phyloP scores from a whole-genome alignment of 30 jellyfish, hydroid and myxozoan species.

The Pelagia noctiluca region DNA sequence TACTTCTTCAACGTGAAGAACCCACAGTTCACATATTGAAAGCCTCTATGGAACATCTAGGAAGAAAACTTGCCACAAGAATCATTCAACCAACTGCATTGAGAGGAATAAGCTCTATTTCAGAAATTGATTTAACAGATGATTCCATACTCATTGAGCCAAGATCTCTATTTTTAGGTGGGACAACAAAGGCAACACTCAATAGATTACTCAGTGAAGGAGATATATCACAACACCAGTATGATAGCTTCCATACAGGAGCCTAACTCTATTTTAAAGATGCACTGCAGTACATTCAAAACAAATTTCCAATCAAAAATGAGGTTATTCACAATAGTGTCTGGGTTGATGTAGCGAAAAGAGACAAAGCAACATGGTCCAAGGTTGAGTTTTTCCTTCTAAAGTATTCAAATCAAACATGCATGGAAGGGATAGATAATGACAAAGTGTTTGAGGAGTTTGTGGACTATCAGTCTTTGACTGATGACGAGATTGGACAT shows the following conservation, averaged over 20 bases:
- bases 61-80: conserved; percentile 43
- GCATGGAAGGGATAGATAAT: not conserved
- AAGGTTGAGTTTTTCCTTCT: not conserved
- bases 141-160: not conserved
- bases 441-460: not conserved
- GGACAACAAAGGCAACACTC: not conserved
- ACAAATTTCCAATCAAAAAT: too few species aligned
- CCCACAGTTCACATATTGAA: conserved; percentile 53
- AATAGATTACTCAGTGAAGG: conserved; percentile 24
- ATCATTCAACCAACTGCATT: conserved; percentile 41
- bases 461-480: not conserved
- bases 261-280: not conserved
- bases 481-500: not conserved
- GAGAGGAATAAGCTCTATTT: not conserved
- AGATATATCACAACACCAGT: not conserved
- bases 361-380: not conserved
- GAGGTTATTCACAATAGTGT: too few species aligned
- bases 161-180: conserved; percentile 3
- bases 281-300: not conserved
- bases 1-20: conserved; percentile 29
- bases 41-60: conserved; percentile 56
- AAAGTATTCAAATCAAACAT: not conserved
- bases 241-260: not conserved
- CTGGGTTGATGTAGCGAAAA: not conserved
- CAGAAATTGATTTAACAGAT: not conserved